These are phyloP conservation scores for Empidonax traillii DNA, from an alignment of 2,113 vertebrate genomes.

Conservation along the genomic window DNA sequence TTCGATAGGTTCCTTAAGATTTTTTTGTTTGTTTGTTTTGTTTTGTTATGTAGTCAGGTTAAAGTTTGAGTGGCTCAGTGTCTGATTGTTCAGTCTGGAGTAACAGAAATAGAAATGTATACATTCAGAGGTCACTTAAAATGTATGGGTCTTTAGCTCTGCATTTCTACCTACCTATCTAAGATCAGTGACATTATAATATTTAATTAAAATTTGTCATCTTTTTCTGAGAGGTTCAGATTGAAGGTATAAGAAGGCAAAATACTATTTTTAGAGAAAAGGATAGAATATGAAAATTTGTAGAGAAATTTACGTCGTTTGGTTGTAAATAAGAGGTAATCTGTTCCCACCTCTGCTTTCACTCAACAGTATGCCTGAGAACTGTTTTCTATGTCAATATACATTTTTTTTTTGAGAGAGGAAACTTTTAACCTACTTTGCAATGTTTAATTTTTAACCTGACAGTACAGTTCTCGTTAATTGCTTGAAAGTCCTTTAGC, in stretches of 20 bases:
- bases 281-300: neutral
- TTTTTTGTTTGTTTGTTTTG: neutral
- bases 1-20: neutral
- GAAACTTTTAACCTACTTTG: conserved; percentile 78
- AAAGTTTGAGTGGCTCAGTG: neutral
- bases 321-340: neutral
- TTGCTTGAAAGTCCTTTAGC: conserved; percentile 78
- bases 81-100: neutral
- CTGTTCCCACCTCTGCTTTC: neutral
- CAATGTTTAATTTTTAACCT: conserved; percentile 72
- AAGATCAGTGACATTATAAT: neutral
- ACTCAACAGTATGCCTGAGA: neutral
- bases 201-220: neutral
- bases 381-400: conserved; percentile 35
- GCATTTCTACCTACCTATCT: neutral
- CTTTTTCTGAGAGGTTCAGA: neutral
- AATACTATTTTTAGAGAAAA: neutral
- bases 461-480: conserved; percentile 70
- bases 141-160: neutral
- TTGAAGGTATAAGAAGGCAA: neutral
- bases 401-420: conserved; percentile 19
- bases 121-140: neutral
- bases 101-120: neutral
- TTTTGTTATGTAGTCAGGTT: neutral
- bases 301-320: neutral